phyloP scores from a whole-genome alignment of 1,140 invertebrate genomes.

The Triops cancriformis region DNA sequence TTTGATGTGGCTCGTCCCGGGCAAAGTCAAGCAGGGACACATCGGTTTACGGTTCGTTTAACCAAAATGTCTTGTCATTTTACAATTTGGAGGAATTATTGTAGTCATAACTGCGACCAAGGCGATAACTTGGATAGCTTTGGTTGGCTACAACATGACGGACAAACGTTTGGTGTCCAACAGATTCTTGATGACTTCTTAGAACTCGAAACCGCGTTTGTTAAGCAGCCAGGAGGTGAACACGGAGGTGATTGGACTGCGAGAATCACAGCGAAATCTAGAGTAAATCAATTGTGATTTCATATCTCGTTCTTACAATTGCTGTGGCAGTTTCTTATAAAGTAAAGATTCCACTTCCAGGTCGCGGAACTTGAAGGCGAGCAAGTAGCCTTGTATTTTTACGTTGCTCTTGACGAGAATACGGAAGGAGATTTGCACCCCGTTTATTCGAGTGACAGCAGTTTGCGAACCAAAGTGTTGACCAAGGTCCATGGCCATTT shows the following conservation, averaged over 20 bases:
- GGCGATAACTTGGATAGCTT: conserved; percentile 68
- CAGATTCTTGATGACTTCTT: conserved; percentile 72
- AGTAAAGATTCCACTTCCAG: too few relatives aligned
- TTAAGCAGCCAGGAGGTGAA: conserved; percentile 67
- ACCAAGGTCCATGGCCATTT: conserved; percentile 67
- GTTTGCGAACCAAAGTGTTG: not conserved
- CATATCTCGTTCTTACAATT: not conserved
- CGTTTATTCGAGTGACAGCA: conserved; percentile 32
- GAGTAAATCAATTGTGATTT: conserved; percentile 40
- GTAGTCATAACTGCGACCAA: conserved; percentile 89
- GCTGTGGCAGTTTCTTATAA: too few relatives aligned
- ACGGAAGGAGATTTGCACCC: conserved; percentile 52
- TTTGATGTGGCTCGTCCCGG: conserved; percentile 92
- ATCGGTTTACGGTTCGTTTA: conserved; percentile 53
- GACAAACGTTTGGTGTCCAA: conserved; percentile 82
- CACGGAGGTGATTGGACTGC: conserved; percentile 91
- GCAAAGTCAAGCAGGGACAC: conserved; percentile 51
- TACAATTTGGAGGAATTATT: conserved; percentile 28
- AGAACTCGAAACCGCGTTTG: conserved; percentile 73
- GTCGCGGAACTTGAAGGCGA: conserved; percentile 35
- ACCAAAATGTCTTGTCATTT: not conserved
- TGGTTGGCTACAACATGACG: conserved; percentile 89
- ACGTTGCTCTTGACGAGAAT: conserved; percentile 62
- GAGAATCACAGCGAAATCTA: conserved; percentile 51
- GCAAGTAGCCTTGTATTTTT: conserved; percentile 61